These are phyloP conservation scores for Lissonota sp. DNA, from an alignment of 2,888 invertebrate genomes.

Conservation along the genomic window DNA sequence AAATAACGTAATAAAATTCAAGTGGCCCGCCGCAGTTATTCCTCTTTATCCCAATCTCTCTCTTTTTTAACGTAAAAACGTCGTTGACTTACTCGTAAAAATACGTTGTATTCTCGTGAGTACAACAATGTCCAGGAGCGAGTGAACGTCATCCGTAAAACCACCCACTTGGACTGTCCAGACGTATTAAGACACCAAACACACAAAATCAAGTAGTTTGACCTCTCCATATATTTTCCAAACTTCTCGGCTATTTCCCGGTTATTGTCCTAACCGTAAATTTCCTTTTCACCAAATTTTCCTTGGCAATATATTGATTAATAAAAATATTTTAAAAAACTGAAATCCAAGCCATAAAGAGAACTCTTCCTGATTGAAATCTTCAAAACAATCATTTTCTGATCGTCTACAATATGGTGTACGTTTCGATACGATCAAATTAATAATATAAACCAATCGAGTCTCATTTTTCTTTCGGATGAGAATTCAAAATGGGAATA, in stretches of 20 bases:
- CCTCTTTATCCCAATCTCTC: constrained; percentile 32
- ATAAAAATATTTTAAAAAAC: too few species aligned
- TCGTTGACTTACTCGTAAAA: constrained; percentile 76
- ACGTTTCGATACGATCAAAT: too few species aligned
- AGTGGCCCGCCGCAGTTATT: constrained; percentile 68
- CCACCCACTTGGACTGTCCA: constrained; percentile 64
- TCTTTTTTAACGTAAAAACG: constrained; percentile 59
- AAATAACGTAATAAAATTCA: constrained; percentile 82
- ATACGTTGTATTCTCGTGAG: constrained; percentile 68
- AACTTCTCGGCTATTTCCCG: constrained; percentile 36
- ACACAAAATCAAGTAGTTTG: constrained; percentile 77
- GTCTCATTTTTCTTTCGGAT: too few species aligned
- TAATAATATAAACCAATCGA: too few species aligned
- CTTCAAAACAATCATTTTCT: too few species aligned
- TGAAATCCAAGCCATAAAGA: too few species aligned
- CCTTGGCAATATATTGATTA: too few species aligned
- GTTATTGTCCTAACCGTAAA: constrained; percentile 48
- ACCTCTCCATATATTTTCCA: constrained; percentile 71
- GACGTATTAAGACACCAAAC: constrained; percentile 63
- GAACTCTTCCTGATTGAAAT: too few species aligned
- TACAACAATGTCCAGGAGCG: constrained; percentile 74
- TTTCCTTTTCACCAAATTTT: not conserved
- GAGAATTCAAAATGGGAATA: too few species aligned
- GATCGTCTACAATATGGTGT: too few species aligned
- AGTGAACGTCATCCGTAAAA: constrained; percentile 77